Evolutionary conservation across 2,797 vertebrate genomes (phyloP).

Genomic region (Macropodus opercularis): DNA sequence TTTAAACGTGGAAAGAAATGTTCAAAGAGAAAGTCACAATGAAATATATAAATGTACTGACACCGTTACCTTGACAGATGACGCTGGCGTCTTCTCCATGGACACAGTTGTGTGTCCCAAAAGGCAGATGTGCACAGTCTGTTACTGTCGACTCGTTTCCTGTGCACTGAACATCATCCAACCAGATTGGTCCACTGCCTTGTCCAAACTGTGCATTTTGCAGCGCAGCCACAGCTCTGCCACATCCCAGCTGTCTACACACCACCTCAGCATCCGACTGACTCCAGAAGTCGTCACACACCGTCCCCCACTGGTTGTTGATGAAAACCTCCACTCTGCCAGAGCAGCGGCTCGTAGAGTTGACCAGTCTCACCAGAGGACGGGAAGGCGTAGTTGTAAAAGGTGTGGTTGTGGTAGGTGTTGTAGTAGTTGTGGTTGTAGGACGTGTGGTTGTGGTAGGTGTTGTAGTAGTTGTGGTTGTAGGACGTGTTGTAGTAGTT

Average conservation of each 20-base stretch:
- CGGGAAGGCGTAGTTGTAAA: neutral
- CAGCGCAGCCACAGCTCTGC: accelerated
- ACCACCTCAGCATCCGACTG: neutral
- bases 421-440: neutral
- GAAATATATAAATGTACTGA: too few relatives aligned
- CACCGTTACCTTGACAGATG: conserved; percentile 2
- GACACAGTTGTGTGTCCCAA: neutral
- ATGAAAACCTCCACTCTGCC: conserved; percentile 11
- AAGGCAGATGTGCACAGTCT: neutral
- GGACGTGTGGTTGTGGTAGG: neutral
- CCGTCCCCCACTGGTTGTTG: neutral
- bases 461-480: too few relatives aligned
- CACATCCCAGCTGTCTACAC: neutral
- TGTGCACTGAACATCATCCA: neutral
- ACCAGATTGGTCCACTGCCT: conserved; percentile 10
- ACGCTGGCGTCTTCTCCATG: neutral
- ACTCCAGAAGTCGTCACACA: conserved; percentile 3
- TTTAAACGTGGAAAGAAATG: too few relatives aligned
- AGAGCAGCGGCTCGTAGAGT: neutral
- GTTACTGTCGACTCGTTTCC: neutral
- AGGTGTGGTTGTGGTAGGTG: neutral
- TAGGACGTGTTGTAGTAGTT: too few relatives aligned
- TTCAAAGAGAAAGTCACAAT: too few relatives aligned
- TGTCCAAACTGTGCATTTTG: accelerated
- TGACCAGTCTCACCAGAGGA: neutral